Evolutionary conservation across 2,113 vertebrate species (phyloP).

Genomic region (Cercopithecus mona): DNA sequence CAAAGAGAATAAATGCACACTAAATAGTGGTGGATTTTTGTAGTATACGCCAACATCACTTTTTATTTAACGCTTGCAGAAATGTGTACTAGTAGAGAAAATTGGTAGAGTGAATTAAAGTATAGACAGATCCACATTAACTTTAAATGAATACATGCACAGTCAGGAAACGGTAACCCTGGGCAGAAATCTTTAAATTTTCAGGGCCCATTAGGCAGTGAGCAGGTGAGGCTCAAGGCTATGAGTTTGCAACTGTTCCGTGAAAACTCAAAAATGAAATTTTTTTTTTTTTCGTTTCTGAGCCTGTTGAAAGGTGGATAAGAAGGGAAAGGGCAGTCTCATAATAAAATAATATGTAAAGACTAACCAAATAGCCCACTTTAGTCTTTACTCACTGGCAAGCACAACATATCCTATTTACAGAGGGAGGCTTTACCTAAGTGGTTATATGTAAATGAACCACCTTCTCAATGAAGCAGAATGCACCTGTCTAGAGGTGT

Average conservation of each 20-base stretch:
- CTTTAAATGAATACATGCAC: neutral
- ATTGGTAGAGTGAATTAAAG: neutral
- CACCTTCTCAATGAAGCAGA: neutral
- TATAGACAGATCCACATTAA: neutral
- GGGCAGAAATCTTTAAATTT: neutral
- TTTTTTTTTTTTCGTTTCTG: neutral
- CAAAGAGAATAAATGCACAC: conserved; percentile 21
- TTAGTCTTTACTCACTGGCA: neutral
- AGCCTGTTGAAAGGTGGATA: neutral
- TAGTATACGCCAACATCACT: neutral
- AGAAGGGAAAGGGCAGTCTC: neutral
- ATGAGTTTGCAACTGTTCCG: neutral
- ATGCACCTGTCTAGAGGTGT: neutral
- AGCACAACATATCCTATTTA: neutral
- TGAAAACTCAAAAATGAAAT: conserved; percentile 18
- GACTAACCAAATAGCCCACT: conserved; percentile 44
- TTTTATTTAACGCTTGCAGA: neutral
- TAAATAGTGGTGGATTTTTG: neutral
- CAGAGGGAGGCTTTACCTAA: conserved; percentile 5
- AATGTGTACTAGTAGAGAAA: neutral
- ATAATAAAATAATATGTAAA: conserved; percentile 61
- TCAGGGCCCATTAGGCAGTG: neutral
- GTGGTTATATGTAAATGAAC: neutral
- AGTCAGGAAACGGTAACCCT: neutral
- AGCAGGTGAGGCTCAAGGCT: neutral